These are phyloP conservation scores for Xenopus petersii DNA, from an alignment of 2,797 vertebrate species.

Conservation along the genomic window DNA sequence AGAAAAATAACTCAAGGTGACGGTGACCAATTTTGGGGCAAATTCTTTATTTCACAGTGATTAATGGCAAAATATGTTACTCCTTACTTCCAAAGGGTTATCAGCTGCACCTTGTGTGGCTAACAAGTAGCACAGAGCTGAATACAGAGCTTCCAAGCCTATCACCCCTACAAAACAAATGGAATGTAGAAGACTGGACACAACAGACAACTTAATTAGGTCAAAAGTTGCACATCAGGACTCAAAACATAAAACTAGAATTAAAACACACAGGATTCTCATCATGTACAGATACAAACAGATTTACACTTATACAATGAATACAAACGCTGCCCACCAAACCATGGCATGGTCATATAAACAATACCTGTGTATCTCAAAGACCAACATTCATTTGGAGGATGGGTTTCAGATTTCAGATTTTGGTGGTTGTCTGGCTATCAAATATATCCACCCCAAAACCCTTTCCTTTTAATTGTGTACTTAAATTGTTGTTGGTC, in stretches of 20 bases:
- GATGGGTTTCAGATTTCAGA: no score
- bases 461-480: no score
- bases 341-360: background rate
- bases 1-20: no score
- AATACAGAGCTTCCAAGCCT: background rate
- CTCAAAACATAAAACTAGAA: no score
- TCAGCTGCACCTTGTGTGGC: background rate
- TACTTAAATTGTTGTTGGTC: no score
- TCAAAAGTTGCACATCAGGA: no score
- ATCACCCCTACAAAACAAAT: background rate
- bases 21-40: background rate
- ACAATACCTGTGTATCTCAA: background rate
- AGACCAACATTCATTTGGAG: no score
- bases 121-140: background rate
- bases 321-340: background rate
- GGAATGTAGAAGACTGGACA: background rate
- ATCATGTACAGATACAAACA: background rate
- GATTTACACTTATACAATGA: background rate
- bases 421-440: no score
- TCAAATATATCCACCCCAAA: no score
- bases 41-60: conserved; percentile 17
- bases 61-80: background rate
- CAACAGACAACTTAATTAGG: background rate
- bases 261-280: background rate
- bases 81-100: background rate